Conservation (phyloP, 2,888 invertebrate genomes). For the Caenorhabditis sinica region DNA sequence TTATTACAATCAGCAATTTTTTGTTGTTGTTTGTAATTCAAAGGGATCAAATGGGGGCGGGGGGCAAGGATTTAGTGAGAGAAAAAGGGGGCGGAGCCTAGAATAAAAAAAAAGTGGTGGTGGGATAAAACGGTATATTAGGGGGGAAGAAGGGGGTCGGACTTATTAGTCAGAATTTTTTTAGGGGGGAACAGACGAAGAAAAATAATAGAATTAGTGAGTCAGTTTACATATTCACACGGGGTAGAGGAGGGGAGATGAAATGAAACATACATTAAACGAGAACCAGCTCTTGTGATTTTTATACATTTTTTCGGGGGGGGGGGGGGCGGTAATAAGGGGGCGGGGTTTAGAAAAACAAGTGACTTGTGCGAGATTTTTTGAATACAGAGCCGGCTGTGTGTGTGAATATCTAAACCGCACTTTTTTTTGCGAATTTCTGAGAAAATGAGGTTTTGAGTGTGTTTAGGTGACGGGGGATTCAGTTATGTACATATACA, state of each 20-base stretch:
- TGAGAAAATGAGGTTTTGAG: slow-evolving; percentile 7
- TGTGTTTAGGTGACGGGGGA: background rate
- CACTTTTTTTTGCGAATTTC: slow-evolving; percentile 19
- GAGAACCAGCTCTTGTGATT: slow-evolving; percentile 60
- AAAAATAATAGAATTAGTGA: slow-evolving; percentile 39
- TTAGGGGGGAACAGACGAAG: background rate
- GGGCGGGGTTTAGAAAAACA: background rate
- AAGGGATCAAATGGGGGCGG: background rate
- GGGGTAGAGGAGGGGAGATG: slow-evolving; percentile 11
- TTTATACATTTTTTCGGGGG: slow-evolving; percentile 42
- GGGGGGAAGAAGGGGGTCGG: slow-evolving; percentile 20
- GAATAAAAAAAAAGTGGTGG: background rate
- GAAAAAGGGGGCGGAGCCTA: slow-evolving; percentile 13
- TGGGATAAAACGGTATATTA: background rate
- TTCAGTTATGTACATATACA: slow-evolving; percentile 62
- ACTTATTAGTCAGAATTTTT: slow-evolving; percentile 49
- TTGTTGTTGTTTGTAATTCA: slow-evolving; percentile 31
- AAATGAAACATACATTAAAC: slow-evolving; percentile 15
- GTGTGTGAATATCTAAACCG: slow-evolving; percentile 47
- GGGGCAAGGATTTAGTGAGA: slow-evolving; percentile 38
- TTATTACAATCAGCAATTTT: slow-evolving; percentile 44
- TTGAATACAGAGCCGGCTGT: slow-evolving; percentile 60
- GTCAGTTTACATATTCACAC: slow-evolving; percentile 62
- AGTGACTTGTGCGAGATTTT: slow-evolving; percentile 34
- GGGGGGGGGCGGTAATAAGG: too few species aligned